Conservation (phyloP, 2,888 invertebrate genomes). For the Buathra laborator region DNA sequence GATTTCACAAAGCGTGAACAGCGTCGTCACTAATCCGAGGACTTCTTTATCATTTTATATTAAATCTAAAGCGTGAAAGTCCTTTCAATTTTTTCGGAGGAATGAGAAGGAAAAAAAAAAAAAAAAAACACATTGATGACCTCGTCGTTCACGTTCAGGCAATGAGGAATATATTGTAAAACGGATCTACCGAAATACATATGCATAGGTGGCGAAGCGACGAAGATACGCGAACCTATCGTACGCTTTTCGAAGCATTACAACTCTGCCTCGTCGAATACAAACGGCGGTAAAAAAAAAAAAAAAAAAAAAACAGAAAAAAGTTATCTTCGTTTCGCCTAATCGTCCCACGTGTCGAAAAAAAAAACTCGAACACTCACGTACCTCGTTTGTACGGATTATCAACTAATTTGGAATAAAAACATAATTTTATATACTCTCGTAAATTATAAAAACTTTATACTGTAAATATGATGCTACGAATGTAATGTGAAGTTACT, state of each 20-base stretch:
- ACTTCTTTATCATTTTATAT: constrained; percentile 51
- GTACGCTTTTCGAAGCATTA: constrained; percentile 35
- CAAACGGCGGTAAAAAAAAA: constrained; percentile 12
- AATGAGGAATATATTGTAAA: constrained; percentile 29
- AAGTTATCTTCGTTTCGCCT: constrained; percentile 34
- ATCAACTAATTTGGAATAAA: constrained; percentile 66
- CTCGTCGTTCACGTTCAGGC: constrained; percentile 16
- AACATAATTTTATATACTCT: constrained; percentile 77
- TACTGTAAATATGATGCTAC: constrained; percentile 74
- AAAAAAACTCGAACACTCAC: constrained; percentile 56
- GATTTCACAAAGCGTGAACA: constrained; percentile 45
- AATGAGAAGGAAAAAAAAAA: constrained; percentile 8
- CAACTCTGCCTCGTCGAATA: constrained; percentile 36
- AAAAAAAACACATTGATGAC: neutral
- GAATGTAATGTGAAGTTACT: constrained; percentile 71
- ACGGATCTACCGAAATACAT: constrained; percentile 35
- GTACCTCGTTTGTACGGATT: constrained; percentile 65
- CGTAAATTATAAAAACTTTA: constrained; percentile 74
- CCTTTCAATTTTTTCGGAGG: constrained; percentile 34
- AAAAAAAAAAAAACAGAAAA: constrained; percentile 4
- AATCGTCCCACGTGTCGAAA: constrained; percentile 20
- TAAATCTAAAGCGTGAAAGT: constrained; percentile 23
- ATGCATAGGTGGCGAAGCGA: constrained; percentile 22
- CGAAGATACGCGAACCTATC: constrained; percentile 30
- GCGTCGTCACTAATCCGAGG: constrained; percentile 52